A percentile compares a stretch with the other conserved stretches of the same genome.
phyloP scores from a whole-genome alignment of 2,113 vertebrate species.

The Ceuthmochares aereus region DNA sequence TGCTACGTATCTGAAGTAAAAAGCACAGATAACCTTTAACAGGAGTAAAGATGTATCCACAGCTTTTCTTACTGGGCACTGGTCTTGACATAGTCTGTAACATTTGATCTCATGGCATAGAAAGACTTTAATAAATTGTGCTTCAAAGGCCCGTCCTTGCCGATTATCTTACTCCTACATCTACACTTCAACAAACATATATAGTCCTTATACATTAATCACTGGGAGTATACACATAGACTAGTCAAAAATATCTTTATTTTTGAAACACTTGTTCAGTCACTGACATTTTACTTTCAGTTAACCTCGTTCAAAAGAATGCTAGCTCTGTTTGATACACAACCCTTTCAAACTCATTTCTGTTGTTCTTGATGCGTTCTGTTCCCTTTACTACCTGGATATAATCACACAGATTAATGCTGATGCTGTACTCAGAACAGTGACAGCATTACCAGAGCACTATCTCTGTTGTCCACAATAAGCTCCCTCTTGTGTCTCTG shows the following conservation, averaged over 20 bases:
- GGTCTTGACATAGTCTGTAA: neutral
- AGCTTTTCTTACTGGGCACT: neutral
- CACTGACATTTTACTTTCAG: constrained; percentile 27
- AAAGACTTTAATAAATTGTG: neutral
- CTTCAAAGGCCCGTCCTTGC: neutral
- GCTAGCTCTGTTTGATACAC: neutral
- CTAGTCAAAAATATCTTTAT: neutral
- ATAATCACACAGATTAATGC: constrained; percentile 5
- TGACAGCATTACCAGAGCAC: constrained; percentile 29
- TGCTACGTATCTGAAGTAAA: neutral
- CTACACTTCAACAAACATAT: neutral
- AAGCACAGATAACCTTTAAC: neutral
- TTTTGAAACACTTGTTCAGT: constrained; percentile 2
- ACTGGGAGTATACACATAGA: neutral
- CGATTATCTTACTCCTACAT: neutral
- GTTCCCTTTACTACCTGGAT: neutral
- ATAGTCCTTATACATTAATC: neutral
- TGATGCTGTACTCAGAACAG: neutral
- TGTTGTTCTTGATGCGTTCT: neutral
- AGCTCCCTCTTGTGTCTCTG: constrained; percentile 39
- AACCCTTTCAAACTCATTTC: neutral
- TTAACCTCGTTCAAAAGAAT: constrained; percentile 21
- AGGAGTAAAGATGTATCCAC: neutral
- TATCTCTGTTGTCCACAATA: constrained; percentile 54
- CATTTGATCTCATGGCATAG: neutral